Base-by-base conservation (phyloP, 2,888 invertebrate species). In the Acleris literana region DNA sequence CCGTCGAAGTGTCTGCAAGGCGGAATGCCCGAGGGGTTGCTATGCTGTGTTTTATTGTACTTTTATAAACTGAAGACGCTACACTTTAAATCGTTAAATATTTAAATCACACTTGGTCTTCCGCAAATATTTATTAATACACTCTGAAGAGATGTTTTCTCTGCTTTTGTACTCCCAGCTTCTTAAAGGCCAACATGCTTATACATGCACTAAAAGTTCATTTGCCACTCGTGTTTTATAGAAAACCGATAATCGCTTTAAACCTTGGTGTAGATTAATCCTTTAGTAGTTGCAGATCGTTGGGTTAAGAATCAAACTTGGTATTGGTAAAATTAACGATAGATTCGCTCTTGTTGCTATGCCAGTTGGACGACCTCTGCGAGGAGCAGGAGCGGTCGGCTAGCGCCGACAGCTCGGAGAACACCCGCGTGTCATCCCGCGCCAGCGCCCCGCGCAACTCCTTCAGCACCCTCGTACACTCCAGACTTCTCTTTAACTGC, bases 401-500 rank as follows among this genome's bases (percentile, higher is more conserved):
- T 11, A 71, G 63, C 13, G 59, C 70, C 5, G 74, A 71, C 22
- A 82, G 57, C n/a, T 71, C 68, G 1, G 70, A 53, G 5, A 80
- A 53, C 7, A 71, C 68, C 0, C 53, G 60, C 7, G 68, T 51
- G 52, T 82, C 75, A 2, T 78, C 72, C 0, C 33, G 43, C 0
- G 49, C n/a, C 22, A 84, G 22, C 0, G 80, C 79, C 2, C 71
- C 70, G 46, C 89, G 76, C 3, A 92, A 70, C 1, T 78, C 74
- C 2, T 75, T 77, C 60, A 92, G 79, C 33, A 88, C 71, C 5
- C 69, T 71, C 60, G 74, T 81, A 60, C 80, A 81, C 39, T 85
- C 78, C 16, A 78, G 74, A 59, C 83, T 84, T 63, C 74, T 81
- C 56, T 77, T 79, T 48, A 86, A 64, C 64, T 86, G 85, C 48